phyloP scores from a whole-genome alignment of 2,113 vertebrate genomes.

The Erythrolamprus reginae region DNA sequence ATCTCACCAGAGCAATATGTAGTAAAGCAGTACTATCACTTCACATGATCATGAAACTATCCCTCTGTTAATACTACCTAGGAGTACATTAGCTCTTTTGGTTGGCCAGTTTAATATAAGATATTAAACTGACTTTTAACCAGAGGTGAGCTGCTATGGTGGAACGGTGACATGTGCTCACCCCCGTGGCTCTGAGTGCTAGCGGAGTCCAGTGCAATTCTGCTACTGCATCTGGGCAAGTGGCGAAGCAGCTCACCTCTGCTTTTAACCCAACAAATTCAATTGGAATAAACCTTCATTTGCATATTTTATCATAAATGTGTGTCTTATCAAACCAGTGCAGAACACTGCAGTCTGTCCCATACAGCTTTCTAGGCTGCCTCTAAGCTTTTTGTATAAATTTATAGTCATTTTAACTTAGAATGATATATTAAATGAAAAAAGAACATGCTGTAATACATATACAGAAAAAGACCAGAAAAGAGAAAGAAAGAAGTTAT shows the following conservation, averaged over 20 bases:
- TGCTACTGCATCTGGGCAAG: no score
- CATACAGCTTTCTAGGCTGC: background rate
- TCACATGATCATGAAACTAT: background rate
- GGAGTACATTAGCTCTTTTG: background rate
- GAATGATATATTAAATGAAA: conserved; percentile 62
- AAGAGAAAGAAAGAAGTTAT: background rate
- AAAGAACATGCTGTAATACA: conserved; percentile 43
- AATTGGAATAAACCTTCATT: background rate
- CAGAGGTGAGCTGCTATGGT: no score
- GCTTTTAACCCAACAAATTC: background rate
- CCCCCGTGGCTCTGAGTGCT: no score
- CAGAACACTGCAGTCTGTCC: no score
- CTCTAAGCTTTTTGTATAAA: conserved; percentile 28
- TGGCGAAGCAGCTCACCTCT: no score
- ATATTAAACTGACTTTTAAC: background rate
- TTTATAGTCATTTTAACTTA: conserved; percentile 58
- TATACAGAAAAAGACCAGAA: background rate
- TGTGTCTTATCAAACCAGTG: background rate
- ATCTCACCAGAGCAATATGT: background rate
- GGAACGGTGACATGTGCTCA: no score
- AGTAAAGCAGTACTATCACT: background rate
- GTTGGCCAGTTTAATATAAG: background rate
- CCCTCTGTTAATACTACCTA: background rate
- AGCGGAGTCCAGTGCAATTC: no score
- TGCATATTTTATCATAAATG: background rate